A percentile compares a stretch with the other conserved stretches of the same genome.
phyloP scores from a whole-genome alignment of 2,113 vertebrate species.

The Chaenocephalus aceratus region DNA sequence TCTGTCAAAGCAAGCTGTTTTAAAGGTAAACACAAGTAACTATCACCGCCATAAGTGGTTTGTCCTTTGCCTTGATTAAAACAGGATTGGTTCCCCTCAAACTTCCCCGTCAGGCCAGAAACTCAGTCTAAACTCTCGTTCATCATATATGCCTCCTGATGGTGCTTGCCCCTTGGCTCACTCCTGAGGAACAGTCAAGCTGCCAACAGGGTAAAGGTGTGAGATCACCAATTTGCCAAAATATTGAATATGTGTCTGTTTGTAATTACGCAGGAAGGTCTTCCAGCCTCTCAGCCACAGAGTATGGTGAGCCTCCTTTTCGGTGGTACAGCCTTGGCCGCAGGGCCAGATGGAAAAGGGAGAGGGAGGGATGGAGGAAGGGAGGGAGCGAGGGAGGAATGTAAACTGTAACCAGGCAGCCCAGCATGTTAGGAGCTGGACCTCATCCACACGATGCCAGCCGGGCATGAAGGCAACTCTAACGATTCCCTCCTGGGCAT shows the following conservation, averaged over 20 bases:
- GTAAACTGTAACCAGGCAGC: slow-evolving; percentile 70
- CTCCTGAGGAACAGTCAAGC: slow-evolving; percentile 48
- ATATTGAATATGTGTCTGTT: slow-evolving; percentile 57
- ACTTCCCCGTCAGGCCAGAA: slow-evolving; percentile 8
- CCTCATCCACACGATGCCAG: slow-evolving; percentile 71
- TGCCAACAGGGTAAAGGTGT: slow-evolving; percentile 58
- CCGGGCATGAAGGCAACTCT: slow-evolving; percentile 76
- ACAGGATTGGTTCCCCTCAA: slow-evolving; percentile 40
- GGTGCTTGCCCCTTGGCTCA: slow-evolving; percentile 64
- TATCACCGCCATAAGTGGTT: slow-evolving; percentile 29
- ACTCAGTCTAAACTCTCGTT: slow-evolving; percentile 32
- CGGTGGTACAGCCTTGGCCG: slow-evolving; percentile 67
- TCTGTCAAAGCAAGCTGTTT: slow-evolving; percentile 25
- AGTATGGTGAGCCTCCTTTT: slow-evolving; percentile 60
- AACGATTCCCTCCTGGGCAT: slow-evolving; percentile 75
- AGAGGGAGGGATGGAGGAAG: slow-evolving; percentile 55
- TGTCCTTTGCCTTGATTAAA: slow-evolving; percentile 49
- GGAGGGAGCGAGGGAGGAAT: slow-evolving; percentile 54
- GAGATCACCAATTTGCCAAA: slow-evolving; percentile 73
- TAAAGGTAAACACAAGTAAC: slow-evolving; percentile 47
- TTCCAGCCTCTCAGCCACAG: slow-evolving; percentile 50
- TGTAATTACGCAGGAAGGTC: slow-evolving; percentile 69
- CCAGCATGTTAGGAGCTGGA: slow-evolving; percentile 71
- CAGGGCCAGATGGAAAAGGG: slow-evolving; percentile 65
- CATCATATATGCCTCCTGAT: slow-evolving; percentile 28